phyloP scores from a whole-genome alignment of 2,888 invertebrate genomes.

The Lasioglossum calceatum region DNA sequence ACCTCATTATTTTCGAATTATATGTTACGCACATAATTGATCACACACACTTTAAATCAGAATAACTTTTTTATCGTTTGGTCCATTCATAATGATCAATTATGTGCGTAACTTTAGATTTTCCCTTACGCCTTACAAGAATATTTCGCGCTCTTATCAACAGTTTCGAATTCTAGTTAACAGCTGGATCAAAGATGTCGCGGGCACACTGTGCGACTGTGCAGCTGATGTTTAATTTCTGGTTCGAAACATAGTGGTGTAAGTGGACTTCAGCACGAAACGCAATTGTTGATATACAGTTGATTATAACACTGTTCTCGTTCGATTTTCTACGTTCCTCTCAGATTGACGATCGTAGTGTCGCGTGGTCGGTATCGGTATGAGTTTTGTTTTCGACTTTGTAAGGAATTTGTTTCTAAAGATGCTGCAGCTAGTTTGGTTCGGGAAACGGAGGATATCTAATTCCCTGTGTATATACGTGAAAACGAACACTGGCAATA shows the following conservation, averaged over 20 bases:
- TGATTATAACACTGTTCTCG: background rate
- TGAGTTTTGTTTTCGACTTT: conserved; percentile 87
- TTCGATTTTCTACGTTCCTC: background rate
- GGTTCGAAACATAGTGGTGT: background rate
- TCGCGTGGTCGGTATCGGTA: conserved; percentile 77
- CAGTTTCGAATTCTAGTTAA: background rate
- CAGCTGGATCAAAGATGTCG: background rate
- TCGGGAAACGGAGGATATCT: conserved; percentile 87
- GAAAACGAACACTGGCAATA: conserved; percentile 89
- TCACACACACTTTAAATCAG: too few relatives aligned
- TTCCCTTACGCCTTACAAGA: background rate
- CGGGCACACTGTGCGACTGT: background rate
- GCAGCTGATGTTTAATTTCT: too few relatives aligned
- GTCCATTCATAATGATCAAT: too few relatives aligned
- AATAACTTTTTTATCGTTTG: too few relatives aligned
- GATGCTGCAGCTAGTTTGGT: conserved; percentile 88
- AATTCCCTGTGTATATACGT: conserved; percentile 88
- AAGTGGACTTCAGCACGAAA: background rate
- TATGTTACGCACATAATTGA: background rate
- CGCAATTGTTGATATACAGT: background rate
- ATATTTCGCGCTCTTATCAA: background rate
- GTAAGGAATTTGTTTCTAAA: conserved; percentile 86
- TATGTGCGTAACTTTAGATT: background rate
- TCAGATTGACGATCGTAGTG: background rate
- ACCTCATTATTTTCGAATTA: background rate